A percentile compares a stretch with the other conserved stretches of the same genome.
Evolutionary conservation across 2,113 vertebrate genomes (phyloP).

Genomic region (Brachyhypopomus occidentalis): DNA sequence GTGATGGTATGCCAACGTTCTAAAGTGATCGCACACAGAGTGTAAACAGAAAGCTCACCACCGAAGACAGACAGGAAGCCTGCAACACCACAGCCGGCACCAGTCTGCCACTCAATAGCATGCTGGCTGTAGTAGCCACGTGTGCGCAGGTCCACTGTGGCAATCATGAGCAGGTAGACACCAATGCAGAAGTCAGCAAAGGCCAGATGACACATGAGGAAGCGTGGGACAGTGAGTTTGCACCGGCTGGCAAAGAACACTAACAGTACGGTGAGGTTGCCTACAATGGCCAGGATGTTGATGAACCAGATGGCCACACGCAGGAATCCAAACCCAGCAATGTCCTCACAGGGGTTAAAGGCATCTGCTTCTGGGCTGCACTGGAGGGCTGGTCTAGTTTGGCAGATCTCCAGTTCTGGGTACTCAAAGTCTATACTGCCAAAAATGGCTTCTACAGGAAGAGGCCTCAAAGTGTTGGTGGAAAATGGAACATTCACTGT

Average conservation of each 20-base stretch:
- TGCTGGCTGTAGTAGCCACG: slow-evolving; percentile 82
- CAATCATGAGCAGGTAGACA: slow-evolving; percentile 82
- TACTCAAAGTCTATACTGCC: slow-evolving; percentile 63
- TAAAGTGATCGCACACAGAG: slow-evolving; percentile 77
- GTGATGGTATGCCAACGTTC: slow-evolving; percentile 86
- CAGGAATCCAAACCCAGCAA: slow-evolving; percentile 80
- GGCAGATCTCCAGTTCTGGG: slow-evolving; percentile 64
- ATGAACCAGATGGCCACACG: slow-evolving; percentile 84
- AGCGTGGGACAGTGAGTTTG: slow-evolving; percentile 81
- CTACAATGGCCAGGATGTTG: slow-evolving; percentile 77
- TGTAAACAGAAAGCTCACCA: slow-evolving; percentile 83
- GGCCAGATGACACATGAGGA: slow-evolving; percentile 85
- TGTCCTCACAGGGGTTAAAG: slow-evolving; percentile 85
- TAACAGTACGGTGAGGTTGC: slow-evolving; percentile 77
- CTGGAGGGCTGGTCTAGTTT: slow-evolving; percentile 64
- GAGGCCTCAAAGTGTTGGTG: slow-evolving; percentile 6
- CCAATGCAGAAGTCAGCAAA: slow-evolving; percentile 85
- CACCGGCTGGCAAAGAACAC: slow-evolving; percentile 75
- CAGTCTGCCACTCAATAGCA: slow-evolving; percentile 85
- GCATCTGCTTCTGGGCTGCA: slow-evolving; percentile 80
- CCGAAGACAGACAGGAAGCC: slow-evolving; percentile 84
- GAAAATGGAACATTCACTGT: slow-evolving; percentile 19
- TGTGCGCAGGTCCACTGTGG: slow-evolving; percentile 76
- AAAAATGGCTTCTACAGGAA: slow-evolving; percentile 41
- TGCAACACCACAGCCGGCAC: slow-evolving; percentile 72